Conservation (phyloP, 2,888 invertebrate species). For the Phasia obesa region DNA sequence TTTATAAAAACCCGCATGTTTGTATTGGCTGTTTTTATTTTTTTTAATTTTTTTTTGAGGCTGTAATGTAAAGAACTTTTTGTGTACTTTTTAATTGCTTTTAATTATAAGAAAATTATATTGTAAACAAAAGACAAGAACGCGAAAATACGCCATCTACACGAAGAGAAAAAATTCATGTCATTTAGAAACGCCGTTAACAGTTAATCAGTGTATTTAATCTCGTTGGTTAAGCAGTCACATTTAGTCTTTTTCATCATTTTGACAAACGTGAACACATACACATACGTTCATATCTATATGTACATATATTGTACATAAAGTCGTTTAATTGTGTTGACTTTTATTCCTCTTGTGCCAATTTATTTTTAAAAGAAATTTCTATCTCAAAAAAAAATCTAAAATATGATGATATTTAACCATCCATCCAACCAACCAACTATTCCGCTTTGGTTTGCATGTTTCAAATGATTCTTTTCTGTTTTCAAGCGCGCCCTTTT, state of each 20-base stretch:
- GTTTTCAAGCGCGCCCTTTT: slow-evolving; percentile 54
- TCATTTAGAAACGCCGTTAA: slow-evolving; percentile 24
- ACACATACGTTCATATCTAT: background rate
- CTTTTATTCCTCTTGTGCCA: background rate
- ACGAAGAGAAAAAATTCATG: background rate
- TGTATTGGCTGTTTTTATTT: no score
- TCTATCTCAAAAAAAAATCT: slow-evolving; percentile 24
- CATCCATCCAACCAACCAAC: background rate
- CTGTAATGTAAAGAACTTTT: no score
- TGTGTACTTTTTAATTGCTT: no score
- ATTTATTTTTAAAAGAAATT: slow-evolving; percentile 13
- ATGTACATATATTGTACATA: background rate
- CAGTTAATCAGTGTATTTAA: slow-evolving; percentile 28
- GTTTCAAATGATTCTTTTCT: slow-evolving; percentile 34
- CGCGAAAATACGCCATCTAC: no score
- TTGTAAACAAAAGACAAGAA: no score
- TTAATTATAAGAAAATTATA: no score
- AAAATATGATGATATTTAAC: slow-evolving; percentile 14
- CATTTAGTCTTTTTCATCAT: slow-evolving; percentile 13
- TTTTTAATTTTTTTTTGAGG: no score
- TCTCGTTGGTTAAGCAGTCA: slow-evolving; percentile 5
- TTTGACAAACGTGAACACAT: slow-evolving; percentile 5
- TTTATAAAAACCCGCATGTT: no score
- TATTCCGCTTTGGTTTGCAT: slow-evolving; percentile 29
- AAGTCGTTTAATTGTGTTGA: background rate